phyloP scores from a whole-genome alignment of 2,797 vertebrate genomes.

The Parambassis ranga region DNA sequence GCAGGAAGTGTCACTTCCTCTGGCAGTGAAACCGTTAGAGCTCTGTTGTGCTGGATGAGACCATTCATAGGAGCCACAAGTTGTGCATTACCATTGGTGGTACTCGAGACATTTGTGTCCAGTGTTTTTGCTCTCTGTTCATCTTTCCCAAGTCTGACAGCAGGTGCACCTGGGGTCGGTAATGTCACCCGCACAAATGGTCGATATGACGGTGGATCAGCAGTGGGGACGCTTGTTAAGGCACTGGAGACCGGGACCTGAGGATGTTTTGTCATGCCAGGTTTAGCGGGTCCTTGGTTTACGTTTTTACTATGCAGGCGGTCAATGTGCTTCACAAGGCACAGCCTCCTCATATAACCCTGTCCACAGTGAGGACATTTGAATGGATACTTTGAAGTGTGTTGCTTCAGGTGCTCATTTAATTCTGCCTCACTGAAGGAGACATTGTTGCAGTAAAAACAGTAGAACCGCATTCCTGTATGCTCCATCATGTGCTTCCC shows the following conservation, averaged over 20 bases:
- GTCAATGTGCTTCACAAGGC: constrained; percentile 91
- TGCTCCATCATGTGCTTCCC: constrained; percentile 87
- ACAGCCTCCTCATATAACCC: constrained; percentile 89
- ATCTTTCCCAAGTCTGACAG: constrained; percentile 43
- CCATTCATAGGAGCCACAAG: constrained; percentile 83
- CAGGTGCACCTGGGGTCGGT: constrained; percentile 35
- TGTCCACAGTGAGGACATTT: constrained; percentile 91
- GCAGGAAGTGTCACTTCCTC: constrained; percentile 89
- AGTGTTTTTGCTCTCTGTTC: constrained; percentile 48
- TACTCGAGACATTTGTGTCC: constrained; percentile 28
- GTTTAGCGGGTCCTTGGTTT: constrained; percentile 45
- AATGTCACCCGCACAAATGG: constrained; percentile 53
- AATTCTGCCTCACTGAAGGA: constrained; percentile 91
- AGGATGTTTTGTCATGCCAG: constrained; percentile 27
- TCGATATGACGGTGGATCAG: constrained; percentile 18
- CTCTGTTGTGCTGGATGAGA: constrained; percentile 85
- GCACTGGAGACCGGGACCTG: constrained; percentile 55
- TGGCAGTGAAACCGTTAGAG: constrained; percentile 90
- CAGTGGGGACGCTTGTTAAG: constrained; percentile 42
- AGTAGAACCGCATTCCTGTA: constrained; percentile 86
- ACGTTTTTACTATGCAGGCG: constrained; percentile 82
- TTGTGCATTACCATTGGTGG: constrained; percentile 81
- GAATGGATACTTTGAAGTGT: constrained; percentile 87
- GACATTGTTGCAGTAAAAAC: constrained; percentile 88
- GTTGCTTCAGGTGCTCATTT: constrained; percentile 88